phyloP scores from a whole-genome alignment of 1,140 invertebrate genomes.

The Diachasmimorpha longicaudata region DNA sequence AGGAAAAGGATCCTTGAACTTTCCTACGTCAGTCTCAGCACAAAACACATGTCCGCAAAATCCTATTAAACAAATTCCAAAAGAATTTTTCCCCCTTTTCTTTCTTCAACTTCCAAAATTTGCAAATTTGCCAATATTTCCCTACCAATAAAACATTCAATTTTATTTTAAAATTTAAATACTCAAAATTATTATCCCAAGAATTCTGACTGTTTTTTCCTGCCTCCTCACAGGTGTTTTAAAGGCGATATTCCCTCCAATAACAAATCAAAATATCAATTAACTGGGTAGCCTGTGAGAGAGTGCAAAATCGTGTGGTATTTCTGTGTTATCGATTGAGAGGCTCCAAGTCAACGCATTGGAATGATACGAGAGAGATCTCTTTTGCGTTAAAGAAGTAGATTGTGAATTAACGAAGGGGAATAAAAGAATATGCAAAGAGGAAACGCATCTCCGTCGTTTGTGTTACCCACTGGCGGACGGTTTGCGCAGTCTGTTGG shows the following conservation, averaged over 20 bases:
- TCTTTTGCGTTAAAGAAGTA: neutral
- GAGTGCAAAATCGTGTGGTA: conserved; percentile 1
- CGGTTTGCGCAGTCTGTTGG: neutral
- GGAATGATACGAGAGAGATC: neutral
- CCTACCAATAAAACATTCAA: too few relatives aligned
- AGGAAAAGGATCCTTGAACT: conserved; percentile 10
- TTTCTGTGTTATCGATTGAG: neutral
- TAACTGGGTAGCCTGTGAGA: neutral
- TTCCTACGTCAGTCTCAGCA: neutral
- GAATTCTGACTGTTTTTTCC: neutral
- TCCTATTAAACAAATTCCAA: neutral
- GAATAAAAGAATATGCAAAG: conserved; percentile 28
- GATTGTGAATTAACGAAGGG: conserved; percentile 28
- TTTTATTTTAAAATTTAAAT: too few relatives aligned
- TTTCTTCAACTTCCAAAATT: too few relatives aligned
- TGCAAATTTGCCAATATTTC: too few relatives aligned
- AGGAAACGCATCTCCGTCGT: conserved; percentile 10
- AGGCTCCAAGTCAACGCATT: neutral
- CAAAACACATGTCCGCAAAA: neutral
- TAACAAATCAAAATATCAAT: conserved; percentile 27
- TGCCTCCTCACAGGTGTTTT: neutral
- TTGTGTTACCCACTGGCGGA: neutral
- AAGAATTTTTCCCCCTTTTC: neutral
- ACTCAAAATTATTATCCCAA: too few relatives aligned
- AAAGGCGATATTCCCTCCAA: neutral